Evolutionary conservation across 2,113 vertebrate species (phyloP).

Genomic region (Equus quagga): DNA sequence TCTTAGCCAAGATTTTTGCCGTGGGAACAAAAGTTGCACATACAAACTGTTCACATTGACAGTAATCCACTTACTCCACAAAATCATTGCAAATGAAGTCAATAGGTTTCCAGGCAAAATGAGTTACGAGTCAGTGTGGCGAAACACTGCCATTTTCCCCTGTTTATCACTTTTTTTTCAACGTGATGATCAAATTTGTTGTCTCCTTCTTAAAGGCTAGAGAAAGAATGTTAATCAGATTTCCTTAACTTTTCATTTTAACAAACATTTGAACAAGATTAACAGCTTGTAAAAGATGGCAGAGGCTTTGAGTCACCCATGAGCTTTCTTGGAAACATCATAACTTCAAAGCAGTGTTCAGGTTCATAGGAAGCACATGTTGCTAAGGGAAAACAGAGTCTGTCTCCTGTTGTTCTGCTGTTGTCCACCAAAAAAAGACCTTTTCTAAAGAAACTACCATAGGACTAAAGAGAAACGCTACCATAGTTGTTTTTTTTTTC

Average conservation of each 20-base stretch:
- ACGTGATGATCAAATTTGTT: neutral
- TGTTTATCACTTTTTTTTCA: neutral
- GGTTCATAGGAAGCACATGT: neutral
- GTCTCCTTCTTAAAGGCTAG: neutral
- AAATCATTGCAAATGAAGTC: conserved; percentile 64
- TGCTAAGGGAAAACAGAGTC: neutral
- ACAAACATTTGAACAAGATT: neutral
- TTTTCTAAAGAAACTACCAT: neutral
- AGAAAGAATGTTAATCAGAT: neutral
- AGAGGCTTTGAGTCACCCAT: neutral
- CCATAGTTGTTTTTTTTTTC: neutral
- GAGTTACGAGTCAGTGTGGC: conserved; percentile 35
- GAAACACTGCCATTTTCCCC: neutral
- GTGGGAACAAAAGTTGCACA: conserved; percentile 39
- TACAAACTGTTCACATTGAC: conserved; percentile 48
- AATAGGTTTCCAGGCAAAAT: conserved; percentile 55
- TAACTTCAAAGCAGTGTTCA: neutral
- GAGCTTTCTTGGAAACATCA: neutral
- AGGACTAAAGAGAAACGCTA: neutral
- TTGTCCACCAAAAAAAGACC: neutral
- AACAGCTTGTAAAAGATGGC: neutral
- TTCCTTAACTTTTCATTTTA: neutral
- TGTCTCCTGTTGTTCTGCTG: neutral
- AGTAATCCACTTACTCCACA: conserved; percentile 60
- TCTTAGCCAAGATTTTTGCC: conserved; percentile 15